Percentiles rank a stretch among this genome's conserved stretches.
Evolutionary conservation across 2,113 vertebrate genomes (phyloP).

Genomic region (Philantomba maxwellii): DNA sequence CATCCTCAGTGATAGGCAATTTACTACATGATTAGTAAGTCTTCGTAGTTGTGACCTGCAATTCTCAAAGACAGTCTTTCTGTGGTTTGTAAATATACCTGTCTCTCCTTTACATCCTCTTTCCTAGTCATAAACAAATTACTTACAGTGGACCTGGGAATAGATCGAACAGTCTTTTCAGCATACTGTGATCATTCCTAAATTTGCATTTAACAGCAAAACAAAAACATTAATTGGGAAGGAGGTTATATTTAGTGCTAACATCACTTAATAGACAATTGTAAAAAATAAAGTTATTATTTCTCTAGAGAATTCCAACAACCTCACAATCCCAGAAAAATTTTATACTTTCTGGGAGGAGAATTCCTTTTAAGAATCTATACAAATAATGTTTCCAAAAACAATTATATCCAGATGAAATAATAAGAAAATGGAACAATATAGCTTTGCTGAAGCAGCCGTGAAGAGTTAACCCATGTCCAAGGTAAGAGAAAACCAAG

Average conservation of each 20-base stretch:
- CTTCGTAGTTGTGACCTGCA: not conserved
- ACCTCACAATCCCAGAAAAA: not conserved
- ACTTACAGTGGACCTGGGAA: not conserved
- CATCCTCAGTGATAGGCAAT: not conserved
- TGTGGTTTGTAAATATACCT: not conserved
- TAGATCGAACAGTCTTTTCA: not conserved
- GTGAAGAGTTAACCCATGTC: not conserved
- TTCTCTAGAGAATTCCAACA: not conserved
- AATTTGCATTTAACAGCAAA: not conserved
- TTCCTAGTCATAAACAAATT: not conserved
- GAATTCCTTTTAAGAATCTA: not conserved
- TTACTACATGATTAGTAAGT: not conserved
- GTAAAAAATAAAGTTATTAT: not conserved
- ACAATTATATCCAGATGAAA: not conserved
- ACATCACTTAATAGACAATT: not conserved
- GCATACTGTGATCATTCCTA: not conserved
- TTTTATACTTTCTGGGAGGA: not conserved
- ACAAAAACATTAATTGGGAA: not conserved
- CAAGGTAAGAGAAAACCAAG: not conserved
- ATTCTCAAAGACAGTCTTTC: not conserved
- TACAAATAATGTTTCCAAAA: not conserved
- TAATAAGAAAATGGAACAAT: not conserved
- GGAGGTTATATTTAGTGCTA: not conserved
- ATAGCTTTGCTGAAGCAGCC: not conserved
- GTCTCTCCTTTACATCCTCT: not conserved